Evolutionary conservation across 2,888 invertebrate species (phyloP).

Genomic region (Prenolepis imparis): DNA sequence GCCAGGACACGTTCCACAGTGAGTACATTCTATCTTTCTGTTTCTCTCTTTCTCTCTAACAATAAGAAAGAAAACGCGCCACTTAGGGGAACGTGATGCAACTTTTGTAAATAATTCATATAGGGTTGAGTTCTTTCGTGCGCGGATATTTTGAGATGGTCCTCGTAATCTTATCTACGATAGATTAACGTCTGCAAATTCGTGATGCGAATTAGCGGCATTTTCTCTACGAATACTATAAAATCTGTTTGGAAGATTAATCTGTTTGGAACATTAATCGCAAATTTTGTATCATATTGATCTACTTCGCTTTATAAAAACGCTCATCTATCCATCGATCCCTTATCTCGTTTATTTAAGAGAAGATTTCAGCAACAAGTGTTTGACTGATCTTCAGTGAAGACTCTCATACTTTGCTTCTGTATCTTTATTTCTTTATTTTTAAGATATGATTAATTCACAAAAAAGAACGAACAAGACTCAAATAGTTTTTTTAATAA

Average conservation of each 20-base stretch:
- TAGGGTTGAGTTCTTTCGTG: not conserved
- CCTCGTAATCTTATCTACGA: not conserved
- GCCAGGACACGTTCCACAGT: constrained; percentile 93
- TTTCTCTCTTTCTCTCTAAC: too few relatives aligned
- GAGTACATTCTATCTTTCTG: constrained; percentile 86
- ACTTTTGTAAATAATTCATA: constrained; percentile 29
- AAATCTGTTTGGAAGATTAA: constrained; percentile 13
- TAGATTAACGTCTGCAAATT: not conserved
- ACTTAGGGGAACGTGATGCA: not conserved
- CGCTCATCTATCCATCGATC: not conserved
- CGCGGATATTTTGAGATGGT: not conserved
- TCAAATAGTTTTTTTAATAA: not conserved
- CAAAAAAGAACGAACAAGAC: not conserved
- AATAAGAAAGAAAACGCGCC: not conserved
- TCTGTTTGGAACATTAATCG: constrained; percentile 2
- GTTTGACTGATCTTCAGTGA: not conserved
- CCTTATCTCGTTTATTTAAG: not conserved
- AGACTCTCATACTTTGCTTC: not conserved
- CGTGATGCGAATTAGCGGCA: not conserved
- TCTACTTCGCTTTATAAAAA: not conserved
- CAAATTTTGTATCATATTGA: constrained; percentile 3
- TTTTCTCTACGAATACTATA: not conserved
- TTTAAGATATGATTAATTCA: not conserved
- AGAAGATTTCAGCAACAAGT: not conserved
- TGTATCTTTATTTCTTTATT: not conserved